Evolutionary conservation across 92 coral and sea anemone genomes (phyloP), one percentile per base, ranked within the genome.

Genomic region (Bergia sp.): DNA sequence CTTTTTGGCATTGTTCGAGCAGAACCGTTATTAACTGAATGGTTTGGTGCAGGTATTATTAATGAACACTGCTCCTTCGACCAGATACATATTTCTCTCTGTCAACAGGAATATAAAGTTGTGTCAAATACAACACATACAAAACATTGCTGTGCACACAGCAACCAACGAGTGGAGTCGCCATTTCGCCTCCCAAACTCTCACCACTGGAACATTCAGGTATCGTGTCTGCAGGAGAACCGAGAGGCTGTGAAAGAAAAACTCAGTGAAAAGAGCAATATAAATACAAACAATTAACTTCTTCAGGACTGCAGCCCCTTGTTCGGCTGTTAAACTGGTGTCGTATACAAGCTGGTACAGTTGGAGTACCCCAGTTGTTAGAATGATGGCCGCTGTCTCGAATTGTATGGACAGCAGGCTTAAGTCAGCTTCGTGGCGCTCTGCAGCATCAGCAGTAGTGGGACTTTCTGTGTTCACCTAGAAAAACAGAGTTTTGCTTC

Each of bases 161-260:
- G 85, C 53, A 13, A 80, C 73, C 47, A 66, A 80, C 2, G 55
- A 45, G 47, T 80, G 85, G 29, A 80, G 85, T 2, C 72, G 71
- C 85, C 85, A 80, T 55, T 57, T 80, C 10, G 85, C 72, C 41
- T 80, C 61, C 85, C 85, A 80, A 0, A 80, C 85, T 80, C 72
- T 80, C 11, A 36, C 85, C 29, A 80, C 85, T 1, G 85, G 85
- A 55, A 80, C 72, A 37, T 80, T 80, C 29, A 80, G 64, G 39
- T 15, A 80, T 23, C 85, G 44, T 13, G 85, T 80, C 73, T 80
- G 85, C 39, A 80, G 71, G n/a, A 50, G 85, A 80, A 80, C 85
- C 13, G 85, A 55, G 85, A 80, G 20, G 72, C 73, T 55, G n/a
- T 80, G 85, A 36, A 80, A 80, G 85, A 55, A 36, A 57, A 80